Evolutionary conservation across 2,113 vertebrate genomes (phyloP).

Genomic region (Oryzias curvinotus): DNA sequence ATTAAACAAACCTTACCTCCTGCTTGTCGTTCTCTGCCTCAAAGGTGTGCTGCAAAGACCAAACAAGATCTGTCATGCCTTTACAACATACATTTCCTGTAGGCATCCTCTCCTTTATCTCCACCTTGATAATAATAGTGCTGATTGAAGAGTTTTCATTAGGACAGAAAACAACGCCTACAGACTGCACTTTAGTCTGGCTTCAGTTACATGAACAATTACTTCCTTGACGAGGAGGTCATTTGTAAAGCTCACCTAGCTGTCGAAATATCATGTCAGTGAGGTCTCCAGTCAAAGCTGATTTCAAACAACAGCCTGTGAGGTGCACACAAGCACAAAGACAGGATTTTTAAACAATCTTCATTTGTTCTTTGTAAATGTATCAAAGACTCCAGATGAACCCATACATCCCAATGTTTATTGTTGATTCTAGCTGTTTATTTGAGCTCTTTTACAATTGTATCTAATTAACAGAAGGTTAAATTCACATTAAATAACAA

Average conservation of each 20-base stretch:
- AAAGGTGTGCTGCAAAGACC: conserved; percentile 24
- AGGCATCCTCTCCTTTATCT: conserved; percentile 55
- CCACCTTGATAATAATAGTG: conserved; percentile 59
- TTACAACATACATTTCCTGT: conserved; percentile 42
- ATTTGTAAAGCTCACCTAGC: conserved; percentile 13
- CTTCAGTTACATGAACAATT: conserved; percentile 17
- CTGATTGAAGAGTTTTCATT: conserved; percentile 56
- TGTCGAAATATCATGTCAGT: conserved; percentile 12
- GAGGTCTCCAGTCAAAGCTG: too few relatives aligned
- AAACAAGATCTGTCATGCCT: conserved; percentile 1
- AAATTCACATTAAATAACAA: too few relatives aligned
- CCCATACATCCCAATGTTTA: too few relatives aligned
- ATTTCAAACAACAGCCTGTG: too few relatives aligned
- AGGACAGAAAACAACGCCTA: conserved; percentile 34
- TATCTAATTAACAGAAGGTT: too few relatives aligned
- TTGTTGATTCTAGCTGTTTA: too few relatives aligned
- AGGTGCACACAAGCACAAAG: too few relatives aligned
- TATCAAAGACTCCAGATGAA: too few relatives aligned
- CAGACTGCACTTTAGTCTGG: conserved; percentile 53
- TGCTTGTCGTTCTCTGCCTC: conserved; percentile 4
- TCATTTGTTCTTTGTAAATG: too few relatives aligned
- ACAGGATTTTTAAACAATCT: too few relatives aligned
- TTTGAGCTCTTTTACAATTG: too few relatives aligned
- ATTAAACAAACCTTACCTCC: conserved; percentile 25
- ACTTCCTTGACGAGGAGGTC: not conserved